A percentile compares a stretch with the other conserved stretches of the same genome.
Conservation (phyloP, 2,797 vertebrate species). For the Apogon hyalosoma region DNA sequence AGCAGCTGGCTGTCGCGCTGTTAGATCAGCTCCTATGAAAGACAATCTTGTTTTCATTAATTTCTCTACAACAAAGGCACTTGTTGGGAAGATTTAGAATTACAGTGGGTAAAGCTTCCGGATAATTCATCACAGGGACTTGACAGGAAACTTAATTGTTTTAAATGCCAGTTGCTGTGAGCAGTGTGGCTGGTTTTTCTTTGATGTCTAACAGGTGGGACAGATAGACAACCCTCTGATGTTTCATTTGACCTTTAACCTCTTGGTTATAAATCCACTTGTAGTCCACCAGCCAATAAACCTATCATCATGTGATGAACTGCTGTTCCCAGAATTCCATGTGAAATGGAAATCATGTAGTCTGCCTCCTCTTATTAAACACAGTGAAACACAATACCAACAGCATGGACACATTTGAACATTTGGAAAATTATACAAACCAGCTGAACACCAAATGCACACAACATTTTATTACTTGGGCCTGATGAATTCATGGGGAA, state of each 20-base stretch:
- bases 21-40: slow-evolving; percentile 99
- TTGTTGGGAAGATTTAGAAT: slow-evolving; percentile 99
- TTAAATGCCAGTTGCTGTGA: slow-evolving; percentile 95
- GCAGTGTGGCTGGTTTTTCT: slow-evolving; percentile 72
- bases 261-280: slow-evolving; percentile 71
- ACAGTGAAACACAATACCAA: slow-evolving; percentile 33
- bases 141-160: slow-evolving; percentile 98
- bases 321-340: slow-evolving; percentile 73
- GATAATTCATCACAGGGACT: slow-evolving; percentile 99
- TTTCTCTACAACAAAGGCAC: slow-evolving; percentile 99
- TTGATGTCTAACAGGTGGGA: slow-evolving; percentile 84
- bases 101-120: slow-evolving; percentile 96
- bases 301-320: slow-evolving; percentile 75
- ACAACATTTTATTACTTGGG: slow-evolving; percentile 3
- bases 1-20: slow-evolving; percentile 99
- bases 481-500: not conserved
- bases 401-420: slow-evolving; percentile 22
- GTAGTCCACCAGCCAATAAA: slow-evolving; percentile 74
- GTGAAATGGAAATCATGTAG: slow-evolving; percentile 57
- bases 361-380: slow-evolving; percentile 60
- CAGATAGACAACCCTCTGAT: slow-evolving; percentile 77
- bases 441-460: slow-evolving; percentile 12
- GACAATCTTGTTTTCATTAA: slow-evolving; percentile 99
- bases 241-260: slow-evolving; percentile 77
- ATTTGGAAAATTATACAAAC: not conserved